Conservation (phyloP, 2,113 vertebrate genomes). For the Pyxicephalus adspersus region DNA sequence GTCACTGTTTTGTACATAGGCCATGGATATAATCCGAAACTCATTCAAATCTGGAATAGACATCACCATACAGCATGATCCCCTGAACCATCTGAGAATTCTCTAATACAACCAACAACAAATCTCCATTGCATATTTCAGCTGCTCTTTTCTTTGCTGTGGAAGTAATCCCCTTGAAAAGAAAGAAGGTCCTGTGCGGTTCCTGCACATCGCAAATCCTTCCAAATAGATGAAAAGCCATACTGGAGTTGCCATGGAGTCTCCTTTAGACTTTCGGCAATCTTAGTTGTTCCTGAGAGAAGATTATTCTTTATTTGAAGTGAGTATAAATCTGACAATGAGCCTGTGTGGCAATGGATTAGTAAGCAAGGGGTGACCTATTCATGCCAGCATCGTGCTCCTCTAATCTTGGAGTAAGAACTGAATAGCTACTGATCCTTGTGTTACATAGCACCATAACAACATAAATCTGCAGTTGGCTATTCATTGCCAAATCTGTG, state of each 20-base stretch:
- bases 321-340: constrained; percentile 64
- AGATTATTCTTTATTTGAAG: constrained; percentile 64
- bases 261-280: constrained; percentile 56
- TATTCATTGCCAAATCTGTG: constrained; percentile 40
- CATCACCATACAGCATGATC: constrained; percentile 14
- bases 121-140: constrained; percentile 31
- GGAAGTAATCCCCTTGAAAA: constrained; percentile 58
- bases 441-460: constrained; percentile 13
- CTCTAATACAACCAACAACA: constrained; percentile 25
- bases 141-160: constrained; percentile 64
- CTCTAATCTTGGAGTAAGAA: constrained; percentile 60
- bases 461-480: constrained; percentile 42
- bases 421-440: constrained; percentile 49
- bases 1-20: background rate
- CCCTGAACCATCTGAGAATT: constrained; percentile 2
- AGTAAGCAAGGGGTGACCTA: constrained; percentile 59
- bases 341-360: constrained; percentile 64
- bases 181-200: constrained; percentile 57
- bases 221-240: constrained; percentile 54
- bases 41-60: background rate
- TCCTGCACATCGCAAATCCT: constrained; percentile 52
- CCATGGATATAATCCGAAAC: background rate
- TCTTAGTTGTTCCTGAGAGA: constrained; percentile 62
- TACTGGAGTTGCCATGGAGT: constrained; percentile 58
- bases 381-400: constrained; percentile 57